Evolutionary conservation across 1,140 invertebrate species (phyloP).

Genomic region (Acromyrmex charruanus): DNA sequence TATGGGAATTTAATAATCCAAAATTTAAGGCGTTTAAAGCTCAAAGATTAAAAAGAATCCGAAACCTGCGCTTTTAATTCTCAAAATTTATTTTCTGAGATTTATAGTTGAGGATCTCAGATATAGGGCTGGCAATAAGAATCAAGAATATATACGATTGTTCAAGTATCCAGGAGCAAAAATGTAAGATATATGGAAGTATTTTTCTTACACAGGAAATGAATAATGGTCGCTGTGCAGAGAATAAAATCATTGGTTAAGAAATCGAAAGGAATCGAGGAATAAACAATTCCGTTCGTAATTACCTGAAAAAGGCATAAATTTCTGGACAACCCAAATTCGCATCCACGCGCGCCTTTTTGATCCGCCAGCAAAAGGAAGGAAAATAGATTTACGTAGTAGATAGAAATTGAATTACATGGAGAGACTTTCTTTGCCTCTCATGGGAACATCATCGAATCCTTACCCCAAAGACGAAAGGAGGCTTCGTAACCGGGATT

Average conservation of each 20-base stretch:
- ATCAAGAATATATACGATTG: background rate
- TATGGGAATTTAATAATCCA: too few species aligned
- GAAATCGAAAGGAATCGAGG: background rate
- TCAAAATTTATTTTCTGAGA: background rate
- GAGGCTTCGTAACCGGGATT: slow-evolving; percentile 12
- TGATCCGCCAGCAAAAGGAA: slow-evolving; percentile 47
- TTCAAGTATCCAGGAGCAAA: background rate
- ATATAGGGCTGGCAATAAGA: background rate
- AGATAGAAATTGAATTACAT: slow-evolving; percentile 56
- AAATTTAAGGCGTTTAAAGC: too few species aligned
- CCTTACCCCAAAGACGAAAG: background rate
- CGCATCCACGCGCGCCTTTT: slow-evolving; percentile 25
- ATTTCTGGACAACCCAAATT: slow-evolving; percentile 10
- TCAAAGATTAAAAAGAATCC: background rate
- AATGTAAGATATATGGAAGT: background rate
- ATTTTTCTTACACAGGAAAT: background rate
- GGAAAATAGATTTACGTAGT: slow-evolving; percentile 52
- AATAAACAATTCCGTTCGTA: slow-evolving; percentile 1
- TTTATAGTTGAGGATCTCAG: background rate
- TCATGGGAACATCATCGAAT: slow-evolving; percentile 28
- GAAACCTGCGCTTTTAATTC: background rate
- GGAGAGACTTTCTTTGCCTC: slow-evolving; percentile 31
- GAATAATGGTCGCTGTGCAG: background rate
- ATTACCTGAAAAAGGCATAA: background rate
- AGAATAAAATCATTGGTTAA: background rate